phyloP scores from a whole-genome alignment of 2,888 invertebrate species.

The Drosophila greeni region DNA sequence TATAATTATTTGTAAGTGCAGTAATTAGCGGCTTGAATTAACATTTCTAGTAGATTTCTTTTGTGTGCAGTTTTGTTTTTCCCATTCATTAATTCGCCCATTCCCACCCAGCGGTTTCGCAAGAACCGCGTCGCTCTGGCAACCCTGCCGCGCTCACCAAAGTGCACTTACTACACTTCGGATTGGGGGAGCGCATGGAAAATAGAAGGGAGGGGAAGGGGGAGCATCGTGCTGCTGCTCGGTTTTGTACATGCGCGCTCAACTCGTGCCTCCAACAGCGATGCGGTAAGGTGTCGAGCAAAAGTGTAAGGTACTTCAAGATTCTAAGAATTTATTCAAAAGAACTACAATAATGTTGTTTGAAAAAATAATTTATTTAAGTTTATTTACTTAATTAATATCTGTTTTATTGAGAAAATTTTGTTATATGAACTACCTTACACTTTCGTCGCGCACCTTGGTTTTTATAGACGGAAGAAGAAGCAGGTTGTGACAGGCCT shows the following conservation, averaged over 20 bases:
- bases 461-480: constrained; percentile 62
- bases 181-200: constrained; percentile 34
- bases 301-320: constrained; percentile 1
- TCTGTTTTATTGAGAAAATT: background rate
- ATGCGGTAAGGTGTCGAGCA: constrained; percentile 1
- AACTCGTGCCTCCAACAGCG: constrained; percentile 54
- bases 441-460: constrained; percentile 54
- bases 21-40: constrained; percentile 30
- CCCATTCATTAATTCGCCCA: constrained; percentile 35
- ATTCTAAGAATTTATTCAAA: background rate
- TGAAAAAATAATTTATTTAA: background rate
- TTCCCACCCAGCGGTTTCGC: constrained; percentile 23
- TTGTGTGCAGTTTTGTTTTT: constrained; percentile 30
- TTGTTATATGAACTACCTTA: background rate
- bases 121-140: constrained; percentile 26
- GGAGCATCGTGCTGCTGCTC: constrained; percentile 16
- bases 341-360: background rate
- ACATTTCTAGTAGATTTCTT: constrained; percentile 19
- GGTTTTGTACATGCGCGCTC: constrained; percentile 61
- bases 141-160: constrained; percentile 31
- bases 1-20: constrained; percentile 17
- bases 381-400: background rate
- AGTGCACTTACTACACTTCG: constrained; percentile 41
- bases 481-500: constrained; percentile 45
- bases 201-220: background rate